Conservation (phyloP, 1,140 invertebrate species). For the Drosophila pachea region DNA sequence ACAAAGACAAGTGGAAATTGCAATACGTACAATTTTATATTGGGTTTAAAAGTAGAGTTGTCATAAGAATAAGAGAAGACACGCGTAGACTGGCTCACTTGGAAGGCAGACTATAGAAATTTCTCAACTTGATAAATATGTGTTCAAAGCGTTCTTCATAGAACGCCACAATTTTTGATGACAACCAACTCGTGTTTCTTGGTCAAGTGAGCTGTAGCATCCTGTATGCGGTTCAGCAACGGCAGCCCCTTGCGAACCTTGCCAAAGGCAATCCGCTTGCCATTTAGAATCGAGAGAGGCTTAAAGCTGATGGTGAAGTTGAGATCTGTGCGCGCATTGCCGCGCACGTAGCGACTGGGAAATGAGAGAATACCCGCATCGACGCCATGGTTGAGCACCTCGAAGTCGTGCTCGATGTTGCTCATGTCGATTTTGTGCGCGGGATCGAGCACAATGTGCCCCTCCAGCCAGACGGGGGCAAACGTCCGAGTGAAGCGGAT, state of each 20-base stretch:
- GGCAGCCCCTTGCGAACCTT: conserved; percentile 62
- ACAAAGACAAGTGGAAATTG: background rate
- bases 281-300: conserved; percentile 61
- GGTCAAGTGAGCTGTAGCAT: conserved; percentile 48
- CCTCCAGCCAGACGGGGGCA: conserved; percentile 66
- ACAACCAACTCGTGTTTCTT: conserved; percentile 32
- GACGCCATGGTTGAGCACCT: conserved; percentile 68
- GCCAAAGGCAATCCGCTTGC: conserved; percentile 63
- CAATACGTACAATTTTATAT: conserved; percentile 29
- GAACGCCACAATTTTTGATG: conserved; percentile 50
- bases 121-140: too few relatives aligned
- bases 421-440: conserved; percentile 22
- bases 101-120: background rate
- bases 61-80: conserved; percentile 1
- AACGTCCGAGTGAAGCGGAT: conserved; percentile 52
- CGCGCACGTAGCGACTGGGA: conserved; percentile 60
- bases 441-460: conserved; percentile 35
- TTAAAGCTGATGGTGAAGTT: conserved; percentile 70
- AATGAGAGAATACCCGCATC: conserved; percentile 69
- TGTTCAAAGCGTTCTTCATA: too few relatives aligned
- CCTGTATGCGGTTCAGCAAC: conserved; percentile 52
- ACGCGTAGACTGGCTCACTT: background rate
- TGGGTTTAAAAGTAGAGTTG: background rate
- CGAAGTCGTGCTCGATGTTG: conserved; percentile 68
- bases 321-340: conserved; percentile 27